Evolutionary conservation across 2,888 invertebrate genomes (phyloP).

Genomic region (Sialis lutaria): DNA sequence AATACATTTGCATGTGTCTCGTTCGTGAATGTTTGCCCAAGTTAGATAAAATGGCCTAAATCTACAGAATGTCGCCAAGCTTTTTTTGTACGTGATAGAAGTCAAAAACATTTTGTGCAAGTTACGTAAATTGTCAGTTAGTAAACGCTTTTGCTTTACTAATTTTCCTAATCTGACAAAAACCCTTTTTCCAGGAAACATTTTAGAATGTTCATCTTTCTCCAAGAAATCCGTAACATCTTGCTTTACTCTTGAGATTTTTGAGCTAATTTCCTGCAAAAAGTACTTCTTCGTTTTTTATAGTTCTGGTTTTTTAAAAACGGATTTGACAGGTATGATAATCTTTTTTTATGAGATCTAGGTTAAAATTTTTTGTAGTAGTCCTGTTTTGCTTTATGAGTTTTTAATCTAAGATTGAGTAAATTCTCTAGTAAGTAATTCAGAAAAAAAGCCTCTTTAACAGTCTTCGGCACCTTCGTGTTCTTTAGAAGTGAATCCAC

Average conservation of each 20-base stretch:
- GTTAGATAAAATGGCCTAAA: neutral
- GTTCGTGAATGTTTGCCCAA: neutral
- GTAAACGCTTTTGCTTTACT: constrained; percentile 6
- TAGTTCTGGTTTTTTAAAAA: constrained; percentile 10
- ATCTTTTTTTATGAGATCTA: constrained; percentile 7
- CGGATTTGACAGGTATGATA: constrained; percentile 9
- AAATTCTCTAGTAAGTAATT: too few relatives aligned
- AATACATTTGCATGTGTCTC: neutral
- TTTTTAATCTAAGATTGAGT: constrained; percentile 6
- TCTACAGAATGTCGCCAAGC: constrained; percentile 1
- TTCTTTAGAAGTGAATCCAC: too few relatives aligned
- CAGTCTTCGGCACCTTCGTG: too few relatives aligned
- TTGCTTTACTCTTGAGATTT: constrained; percentile 1
- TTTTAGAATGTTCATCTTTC: constrained; percentile 6
- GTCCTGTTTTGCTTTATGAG: constrained; percentile 9
- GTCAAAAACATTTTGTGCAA: constrained; percentile 1
- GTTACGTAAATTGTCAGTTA: constrained; percentile 1
- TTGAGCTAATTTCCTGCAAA: constrained; percentile 1
- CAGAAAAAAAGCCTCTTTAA: too few relatives aligned
- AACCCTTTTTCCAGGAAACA: constrained; percentile 6
- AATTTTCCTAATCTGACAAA: constrained; percentile 3
- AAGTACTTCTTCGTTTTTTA: constrained; percentile 7
- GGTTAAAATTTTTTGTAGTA: constrained; percentile 10
- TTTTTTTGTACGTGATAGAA: neutral
- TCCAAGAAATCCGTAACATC: constrained; percentile 5